A percentile compares a stretch with the other conserved stretches of the same genome.
These are phyloP conservation scores for Lasioglossum malachurum DNA, from an alignment of 2,888 invertebrate species.

Conservation along the genomic window DNA sequence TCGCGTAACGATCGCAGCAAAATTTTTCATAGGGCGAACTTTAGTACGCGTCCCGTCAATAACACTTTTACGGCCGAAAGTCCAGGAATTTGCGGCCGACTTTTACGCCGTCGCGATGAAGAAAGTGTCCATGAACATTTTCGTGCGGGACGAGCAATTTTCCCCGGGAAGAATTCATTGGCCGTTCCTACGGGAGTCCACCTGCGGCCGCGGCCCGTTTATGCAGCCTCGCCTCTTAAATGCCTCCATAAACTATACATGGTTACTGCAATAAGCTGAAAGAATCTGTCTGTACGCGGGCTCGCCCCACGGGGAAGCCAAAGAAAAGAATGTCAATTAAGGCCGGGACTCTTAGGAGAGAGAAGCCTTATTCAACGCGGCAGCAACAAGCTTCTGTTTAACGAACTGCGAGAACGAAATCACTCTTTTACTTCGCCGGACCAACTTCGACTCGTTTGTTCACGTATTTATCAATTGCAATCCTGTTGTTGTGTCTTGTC, in stretches of 20 bases:
- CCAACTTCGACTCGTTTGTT: neutral
- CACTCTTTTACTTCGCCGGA: neutral
- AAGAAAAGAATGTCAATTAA: neutral
- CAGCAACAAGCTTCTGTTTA: neutral
- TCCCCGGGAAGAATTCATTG: conserved; percentile 74
- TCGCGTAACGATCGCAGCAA: neutral
- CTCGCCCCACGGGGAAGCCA: neutral
- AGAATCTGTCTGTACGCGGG: conserved; percentile 55
- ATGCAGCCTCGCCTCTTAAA: conserved; percentile 64
- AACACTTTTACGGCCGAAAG: conserved; percentile 37
- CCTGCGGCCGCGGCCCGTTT: conserved; percentile 72
- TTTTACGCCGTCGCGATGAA: conserved; percentile 56
- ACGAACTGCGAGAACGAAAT: neutral
- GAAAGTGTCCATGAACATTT: conserved; percentile 66
- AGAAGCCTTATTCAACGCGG: neutral
- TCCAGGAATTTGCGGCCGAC: conserved; percentile 40
- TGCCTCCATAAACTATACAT: conserved; percentile 64
- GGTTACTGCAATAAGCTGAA: conserved; percentile 59
- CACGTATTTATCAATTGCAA: no score
- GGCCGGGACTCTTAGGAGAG: neutral
- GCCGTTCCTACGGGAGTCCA: conserved; percentile 68
- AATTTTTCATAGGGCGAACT: conserved; percentile 35
- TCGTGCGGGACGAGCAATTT: conserved; percentile 65
- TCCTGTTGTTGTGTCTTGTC: no score
- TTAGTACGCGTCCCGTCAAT: conserved; percentile 30